phyloP scores from a whole-genome alignment of 2,797 vertebrate species.

The Crotalus adamanteus region DNA sequence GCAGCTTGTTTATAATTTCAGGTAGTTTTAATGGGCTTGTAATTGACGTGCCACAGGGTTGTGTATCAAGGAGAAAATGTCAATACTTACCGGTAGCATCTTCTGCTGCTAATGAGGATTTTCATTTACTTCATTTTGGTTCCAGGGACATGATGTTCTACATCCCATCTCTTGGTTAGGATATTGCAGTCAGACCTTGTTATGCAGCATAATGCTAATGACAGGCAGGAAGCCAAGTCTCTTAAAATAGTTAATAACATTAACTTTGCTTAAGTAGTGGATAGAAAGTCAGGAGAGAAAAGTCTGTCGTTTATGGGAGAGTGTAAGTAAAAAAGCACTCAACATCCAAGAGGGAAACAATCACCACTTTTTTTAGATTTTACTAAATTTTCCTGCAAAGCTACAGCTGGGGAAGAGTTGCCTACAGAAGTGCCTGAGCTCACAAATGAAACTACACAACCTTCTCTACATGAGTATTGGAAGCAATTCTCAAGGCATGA shows the following conservation, averaged over 20 bases:
- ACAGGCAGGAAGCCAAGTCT: slow-evolving; percentile 54
- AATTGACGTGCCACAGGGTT: slow-evolving; percentile 57
- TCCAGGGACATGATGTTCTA: slow-evolving; percentile 60
- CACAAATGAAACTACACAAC: not conserved
- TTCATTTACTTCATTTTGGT: slow-evolving; percentile 56
- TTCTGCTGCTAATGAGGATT: slow-evolving; percentile 65
- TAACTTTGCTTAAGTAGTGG: slow-evolving; percentile 29
- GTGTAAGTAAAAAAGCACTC: not conserved
- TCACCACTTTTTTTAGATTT: not conserved
- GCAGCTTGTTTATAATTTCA: slow-evolving; percentile 55
- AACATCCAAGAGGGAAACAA: not conserved
- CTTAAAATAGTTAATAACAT: slow-evolving; percentile 44
- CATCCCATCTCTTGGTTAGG: not conserved
- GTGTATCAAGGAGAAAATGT: slow-evolving; percentile 61
- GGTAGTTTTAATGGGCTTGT: slow-evolving; percentile 48
- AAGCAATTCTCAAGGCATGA: not conserved
- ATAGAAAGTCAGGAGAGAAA: not conserved
- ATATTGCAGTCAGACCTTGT: slow-evolving; percentile 60
- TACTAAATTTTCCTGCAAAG: not conserved
- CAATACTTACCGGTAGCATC: slow-evolving; percentile 63
- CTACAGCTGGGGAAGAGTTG: not conserved
- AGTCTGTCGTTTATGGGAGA: not conserved
- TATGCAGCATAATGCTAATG: slow-evolving; percentile 56
- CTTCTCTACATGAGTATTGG: too few species aligned
- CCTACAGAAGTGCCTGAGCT: not conserved